Evolutionary conservation across 2,113 vertebrate species (phyloP).

Genomic region (Rousettus leschenaultii): DNA sequence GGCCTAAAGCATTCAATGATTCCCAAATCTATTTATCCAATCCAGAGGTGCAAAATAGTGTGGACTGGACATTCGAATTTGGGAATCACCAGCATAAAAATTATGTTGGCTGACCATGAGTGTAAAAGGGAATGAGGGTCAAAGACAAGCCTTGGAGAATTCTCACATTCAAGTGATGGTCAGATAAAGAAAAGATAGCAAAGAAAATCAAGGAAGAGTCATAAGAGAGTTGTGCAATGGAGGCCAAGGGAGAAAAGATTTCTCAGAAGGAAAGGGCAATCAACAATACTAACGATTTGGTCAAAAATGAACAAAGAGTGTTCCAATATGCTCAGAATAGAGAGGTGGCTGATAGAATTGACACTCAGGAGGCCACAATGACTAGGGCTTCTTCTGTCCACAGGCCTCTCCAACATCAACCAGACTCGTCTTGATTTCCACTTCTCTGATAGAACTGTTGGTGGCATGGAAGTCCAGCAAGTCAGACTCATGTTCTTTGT

Average conservation of each 20-base stretch:
- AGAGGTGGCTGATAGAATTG: neutral
- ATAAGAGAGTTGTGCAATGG: neutral
- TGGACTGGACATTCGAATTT: neutral
- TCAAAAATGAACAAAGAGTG: neutral
- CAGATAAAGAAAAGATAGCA: slow-evolving; percentile 22
- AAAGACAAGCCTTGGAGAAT: neutral
- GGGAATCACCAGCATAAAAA: neutral
- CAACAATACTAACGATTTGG: neutral
- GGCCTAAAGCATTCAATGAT: neutral
- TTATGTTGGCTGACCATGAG: neutral
- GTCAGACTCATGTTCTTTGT: slow-evolving; percentile 88
- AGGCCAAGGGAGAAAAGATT: neutral
- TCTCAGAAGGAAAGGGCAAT: neutral
- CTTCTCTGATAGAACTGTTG: slow-evolving; percentile 82
- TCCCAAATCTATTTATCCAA: neutral
- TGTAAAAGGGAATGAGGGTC: neutral
- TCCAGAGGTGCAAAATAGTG: neutral
- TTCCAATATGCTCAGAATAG: neutral
- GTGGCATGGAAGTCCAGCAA: slow-evolving; percentile 83
- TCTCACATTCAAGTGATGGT: neutral
- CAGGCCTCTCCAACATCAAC: slow-evolving; percentile 70
- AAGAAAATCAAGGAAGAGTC: slow-evolving; percentile 20
- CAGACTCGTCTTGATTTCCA: slow-evolving; percentile 85
- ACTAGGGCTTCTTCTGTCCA: neutral
- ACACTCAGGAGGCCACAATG: neutral